phyloP scores from a whole-genome alignment of 2,797 vertebrate genomes.

The Alauda arvensis region DNA sequence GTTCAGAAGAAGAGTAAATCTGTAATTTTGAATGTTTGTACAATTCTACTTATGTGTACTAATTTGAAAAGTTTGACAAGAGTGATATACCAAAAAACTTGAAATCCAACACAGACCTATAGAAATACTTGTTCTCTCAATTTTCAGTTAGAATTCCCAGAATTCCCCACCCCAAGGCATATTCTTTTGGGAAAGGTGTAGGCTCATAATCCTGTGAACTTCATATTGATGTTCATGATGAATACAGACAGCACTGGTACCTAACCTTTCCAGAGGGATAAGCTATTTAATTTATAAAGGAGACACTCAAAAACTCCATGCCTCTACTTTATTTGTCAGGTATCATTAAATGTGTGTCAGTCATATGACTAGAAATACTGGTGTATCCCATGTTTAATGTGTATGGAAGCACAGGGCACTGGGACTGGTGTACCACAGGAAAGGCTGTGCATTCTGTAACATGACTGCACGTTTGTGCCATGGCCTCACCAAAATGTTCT shows the following conservation, averaged over 20 bases:
- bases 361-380: not conserved
- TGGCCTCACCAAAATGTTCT: not conserved
- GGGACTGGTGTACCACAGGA: not conserved
- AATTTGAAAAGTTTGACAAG: not conserved
- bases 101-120: not conserved
- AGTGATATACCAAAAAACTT: not conserved
- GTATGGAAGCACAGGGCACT: not conserved
- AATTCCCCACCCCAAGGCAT: not conserved
- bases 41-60: not conserved
- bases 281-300: not conserved
- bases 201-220: not conserved
- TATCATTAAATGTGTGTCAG: not conserved
- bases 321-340: not conserved
- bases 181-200: not conserved
- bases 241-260: not conserved
- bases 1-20: not conserved
- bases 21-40: not conserved
- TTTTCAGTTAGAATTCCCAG: not conserved
- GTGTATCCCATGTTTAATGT: rapidly evolving
- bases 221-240: not conserved
- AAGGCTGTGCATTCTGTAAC: not conserved
- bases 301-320: not conserved
- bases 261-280: not conserved
- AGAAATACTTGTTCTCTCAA: not conserved
- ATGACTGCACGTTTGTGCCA: rapidly evolving